Conservation (phyloP, 2,113 vertebrate genomes). For the Pelvicachromis taeniatus region DNA sequence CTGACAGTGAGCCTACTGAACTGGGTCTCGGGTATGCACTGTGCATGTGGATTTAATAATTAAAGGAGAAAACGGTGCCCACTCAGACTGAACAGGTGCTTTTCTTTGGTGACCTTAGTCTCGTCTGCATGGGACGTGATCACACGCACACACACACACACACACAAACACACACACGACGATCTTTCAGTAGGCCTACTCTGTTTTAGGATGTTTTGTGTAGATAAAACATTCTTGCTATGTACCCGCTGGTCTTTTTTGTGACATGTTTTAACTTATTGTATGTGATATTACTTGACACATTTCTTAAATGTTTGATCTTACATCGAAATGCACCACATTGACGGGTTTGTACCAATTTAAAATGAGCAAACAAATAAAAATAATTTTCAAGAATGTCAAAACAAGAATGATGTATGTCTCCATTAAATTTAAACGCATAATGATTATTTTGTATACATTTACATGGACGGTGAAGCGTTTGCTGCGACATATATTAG, state of each 20-base stretch:
- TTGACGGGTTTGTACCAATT: slow-evolving; percentile 92
- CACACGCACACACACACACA: background rate
- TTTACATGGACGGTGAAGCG: background rate
- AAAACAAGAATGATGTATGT: slow-evolving; percentile 68
- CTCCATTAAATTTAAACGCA: slow-evolving; percentile 5
- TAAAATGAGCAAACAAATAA: slow-evolving; percentile 88
- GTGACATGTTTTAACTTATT: slow-evolving; percentile 98
- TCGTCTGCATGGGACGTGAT: slow-evolving; percentile 83
- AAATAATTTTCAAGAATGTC: slow-evolving; percentile 91
- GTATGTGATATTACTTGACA: slow-evolving; percentile 99
- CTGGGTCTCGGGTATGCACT: slow-evolving; percentile 55
- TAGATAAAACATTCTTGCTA: slow-evolving; percentile 98
- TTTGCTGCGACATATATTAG: background rate
- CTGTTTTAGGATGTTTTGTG: slow-evolving; percentile 96
- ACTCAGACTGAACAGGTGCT: slow-evolving; percentile 27
- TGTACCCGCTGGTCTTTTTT: slow-evolving; percentile 90
- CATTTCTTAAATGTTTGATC: slow-evolving; percentile 98
- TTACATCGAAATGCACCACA: slow-evolving; percentile 86
- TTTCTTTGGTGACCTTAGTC: slow-evolving; percentile 42
- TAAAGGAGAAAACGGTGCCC: slow-evolving; percentile 32
- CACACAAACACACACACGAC: background rate
- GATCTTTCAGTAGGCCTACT: slow-evolving; percentile 78
- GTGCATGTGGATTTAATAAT: slow-evolving; percentile 65
- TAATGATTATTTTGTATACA: background rate
- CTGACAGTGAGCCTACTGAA: slow-evolving; percentile 16